Evolutionary conservation across 2,113 vertebrate genomes (phyloP).

Genomic region (Caranx ignobilis): DNA sequence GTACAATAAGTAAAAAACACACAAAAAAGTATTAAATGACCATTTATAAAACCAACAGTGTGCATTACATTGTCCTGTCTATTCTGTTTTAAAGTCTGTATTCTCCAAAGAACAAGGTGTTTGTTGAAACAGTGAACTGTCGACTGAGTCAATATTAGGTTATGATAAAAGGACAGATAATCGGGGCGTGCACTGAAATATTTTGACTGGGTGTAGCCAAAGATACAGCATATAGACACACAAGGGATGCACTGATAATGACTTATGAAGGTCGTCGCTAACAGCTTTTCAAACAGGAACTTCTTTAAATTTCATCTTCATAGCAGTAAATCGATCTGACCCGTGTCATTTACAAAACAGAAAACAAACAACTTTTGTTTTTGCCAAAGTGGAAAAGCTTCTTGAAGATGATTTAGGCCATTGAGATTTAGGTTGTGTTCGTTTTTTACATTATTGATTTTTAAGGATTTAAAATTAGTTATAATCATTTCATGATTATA

Average conservation of each 20-base stretch:
- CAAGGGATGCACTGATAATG: constrained; percentile 55
- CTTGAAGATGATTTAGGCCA: not conserved
- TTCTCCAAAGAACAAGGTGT: not conserved
- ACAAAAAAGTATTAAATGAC: not conserved
- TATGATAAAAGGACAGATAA: constrained; percentile 33
- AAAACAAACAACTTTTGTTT: not conserved
- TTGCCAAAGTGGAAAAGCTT: not conserved
- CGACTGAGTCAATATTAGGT: constrained; percentile 42
- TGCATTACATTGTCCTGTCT: not conserved
- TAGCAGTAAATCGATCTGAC: not conserved
- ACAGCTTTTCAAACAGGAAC: constrained; percentile 5
- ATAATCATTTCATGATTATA: too few species aligned
- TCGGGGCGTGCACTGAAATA: constrained; percentile 45
- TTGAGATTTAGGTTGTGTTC: not conserved
- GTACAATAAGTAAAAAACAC: not conserved
- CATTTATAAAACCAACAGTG: not conserved
- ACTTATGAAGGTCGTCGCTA: not conserved
- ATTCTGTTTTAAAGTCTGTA: not conserved
- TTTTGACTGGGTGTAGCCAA: constrained; percentile 40
- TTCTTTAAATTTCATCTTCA: fast-evolving
- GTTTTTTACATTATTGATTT: not conserved
- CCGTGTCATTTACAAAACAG: not conserved
- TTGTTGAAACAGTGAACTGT: not conserved
- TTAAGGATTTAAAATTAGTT: too few species aligned
- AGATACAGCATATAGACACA: constrained; percentile 51